Percentiles rank a stretch among this genome's conserved stretches.
phyloP scores from a whole-genome alignment of 1,140 invertebrate genomes.

The Watersipora subatra region DNA sequence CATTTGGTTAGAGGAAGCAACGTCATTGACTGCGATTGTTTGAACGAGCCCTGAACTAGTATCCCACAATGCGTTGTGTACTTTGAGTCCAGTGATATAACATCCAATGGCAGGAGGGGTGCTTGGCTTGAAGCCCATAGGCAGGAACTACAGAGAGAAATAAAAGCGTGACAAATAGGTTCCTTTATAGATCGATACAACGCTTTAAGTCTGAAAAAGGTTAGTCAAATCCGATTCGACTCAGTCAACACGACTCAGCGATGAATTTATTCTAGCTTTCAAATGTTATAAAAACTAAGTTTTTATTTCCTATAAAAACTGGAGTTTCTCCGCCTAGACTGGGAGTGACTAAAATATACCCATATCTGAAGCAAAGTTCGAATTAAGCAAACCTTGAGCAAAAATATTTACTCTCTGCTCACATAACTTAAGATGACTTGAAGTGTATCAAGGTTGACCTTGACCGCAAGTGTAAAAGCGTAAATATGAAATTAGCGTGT shows the following conservation, averaged over 20 bases:
- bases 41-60: neutral
- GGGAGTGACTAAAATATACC: no score
- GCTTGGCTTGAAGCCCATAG: slow-evolving; percentile 17
- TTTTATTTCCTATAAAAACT: no score
- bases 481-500: no score
- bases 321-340: no score
- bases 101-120: slow-evolving; percentile 19
- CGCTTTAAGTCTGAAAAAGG: neutral
- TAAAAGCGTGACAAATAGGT: no score
- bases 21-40: neutral
- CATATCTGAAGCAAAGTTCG: no score
- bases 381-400: no score
- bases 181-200: neutral
- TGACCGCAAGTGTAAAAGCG: no score
- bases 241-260: neutral
- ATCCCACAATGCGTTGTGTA: slow-evolving; percentile 33
- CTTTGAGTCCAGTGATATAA: slow-evolving; percentile 21
- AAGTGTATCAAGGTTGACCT: no score
- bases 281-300: neutral
- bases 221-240: neutral
- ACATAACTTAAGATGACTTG: no score
- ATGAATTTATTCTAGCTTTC: no score
- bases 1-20: neutral
- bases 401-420: no score
- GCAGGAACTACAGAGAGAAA: slow-evolving; percentile 27